Evolutionary conservation across 2,797 vertebrate species (phyloP).

Genomic region (Dromococcyx pavoninus): DNA sequence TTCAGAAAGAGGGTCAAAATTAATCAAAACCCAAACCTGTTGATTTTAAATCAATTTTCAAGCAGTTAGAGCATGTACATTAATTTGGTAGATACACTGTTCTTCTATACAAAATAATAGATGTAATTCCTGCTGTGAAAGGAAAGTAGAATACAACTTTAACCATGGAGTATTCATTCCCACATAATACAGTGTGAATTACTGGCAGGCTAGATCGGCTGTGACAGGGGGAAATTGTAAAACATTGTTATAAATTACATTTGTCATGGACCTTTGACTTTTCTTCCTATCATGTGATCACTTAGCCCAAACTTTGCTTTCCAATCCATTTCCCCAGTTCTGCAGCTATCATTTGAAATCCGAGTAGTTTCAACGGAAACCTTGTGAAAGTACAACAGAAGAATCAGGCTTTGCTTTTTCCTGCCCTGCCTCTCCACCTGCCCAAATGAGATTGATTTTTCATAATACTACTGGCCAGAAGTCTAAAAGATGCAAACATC

Average conservation of each 20-base stretch:
- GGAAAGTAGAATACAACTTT: neutral
- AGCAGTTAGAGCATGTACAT: neutral
- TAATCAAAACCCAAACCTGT: neutral
- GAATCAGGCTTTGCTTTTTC: neutral
- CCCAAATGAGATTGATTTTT: neutral
- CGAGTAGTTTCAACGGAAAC: neutral
- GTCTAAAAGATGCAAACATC: neutral
- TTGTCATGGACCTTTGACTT: constrained; percentile 4
- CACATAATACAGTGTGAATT: neutral
- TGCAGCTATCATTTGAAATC: neutral
- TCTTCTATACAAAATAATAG: neutral
- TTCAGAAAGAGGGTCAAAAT: neutral
- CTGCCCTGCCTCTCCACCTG: neutral
- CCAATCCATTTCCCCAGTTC: neutral
- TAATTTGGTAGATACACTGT: neutral
- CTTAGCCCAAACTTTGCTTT: neutral
- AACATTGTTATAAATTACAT: neutral
- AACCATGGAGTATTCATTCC: neutral
- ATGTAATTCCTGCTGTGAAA: neutral
- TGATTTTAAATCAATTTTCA: neutral
- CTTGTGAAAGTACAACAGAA: neutral
- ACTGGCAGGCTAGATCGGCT: neutral
- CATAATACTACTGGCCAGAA: neutral
- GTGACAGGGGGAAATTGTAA: neutral
- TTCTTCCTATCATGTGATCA: neutral